Evolutionary conservation across 2,888 invertebrate genomes (phyloP), one percentile per base, ranked within the genome.

Genomic region (Drosophila colorata): DNA sequence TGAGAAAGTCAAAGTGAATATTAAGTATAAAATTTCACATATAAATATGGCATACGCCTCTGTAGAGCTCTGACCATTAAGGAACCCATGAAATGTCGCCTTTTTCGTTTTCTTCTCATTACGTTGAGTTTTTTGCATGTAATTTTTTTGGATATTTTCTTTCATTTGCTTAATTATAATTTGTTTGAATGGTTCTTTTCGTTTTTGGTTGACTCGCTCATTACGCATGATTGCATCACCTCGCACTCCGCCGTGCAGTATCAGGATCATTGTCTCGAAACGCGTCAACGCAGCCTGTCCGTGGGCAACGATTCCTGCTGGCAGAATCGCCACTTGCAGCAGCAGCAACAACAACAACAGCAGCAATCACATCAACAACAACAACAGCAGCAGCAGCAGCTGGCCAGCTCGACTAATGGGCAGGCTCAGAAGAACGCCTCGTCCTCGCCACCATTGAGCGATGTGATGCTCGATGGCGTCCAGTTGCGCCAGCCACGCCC

Each of bases 271-370:
- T 91, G 90, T 76, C 80, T 84, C 53, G 91, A 92, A 80, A 88
- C 91, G 52, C 90, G 92, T 37, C 92, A 92, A 69, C 91, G 92
- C 55, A 92, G 92, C 60, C 87, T 91, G 18, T 92, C 92, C 31
- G 92, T 92, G 68, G 92, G 92, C 77, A 92, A 91, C 78, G 92
- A 92, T 73, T 85, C 90, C 64, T 85, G 90, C 65, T 92, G 90
- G 91, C 90, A 90, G 69, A 90, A 90, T 79, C 91, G 90, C n/a
- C 91, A 90, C 55, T 57, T 84, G 47, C 83, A 77, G 40, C 78
- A 83, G 37, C 76, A 76, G 11, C 76, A 77, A 18, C 76, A 73
- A 5, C 78, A 69, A 25, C 80, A 66, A 23, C 68, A 66, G 11
- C 75, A 70, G 18, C 56, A 59, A 14, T 67, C 66, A 31, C 76